A percentile compares a stretch with the other conserved stretches of the same genome.
These are phyloP conservation scores for Lepidurus couesii DNA, from an alignment of 1,140 invertebrate genomes.

Conservation along the genomic window DNA sequence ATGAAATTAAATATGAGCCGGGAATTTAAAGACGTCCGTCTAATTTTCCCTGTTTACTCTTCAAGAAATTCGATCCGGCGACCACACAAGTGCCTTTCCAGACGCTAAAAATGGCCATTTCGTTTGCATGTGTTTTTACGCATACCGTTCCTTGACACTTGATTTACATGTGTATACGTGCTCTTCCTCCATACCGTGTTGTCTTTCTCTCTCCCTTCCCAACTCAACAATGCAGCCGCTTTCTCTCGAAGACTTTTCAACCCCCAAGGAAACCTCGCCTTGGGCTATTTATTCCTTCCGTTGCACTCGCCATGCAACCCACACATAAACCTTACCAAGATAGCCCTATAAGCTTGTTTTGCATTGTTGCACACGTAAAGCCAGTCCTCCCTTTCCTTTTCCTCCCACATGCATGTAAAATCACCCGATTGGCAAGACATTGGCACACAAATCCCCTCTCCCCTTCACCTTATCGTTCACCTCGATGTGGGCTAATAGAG, in stretches of 20 bases:
- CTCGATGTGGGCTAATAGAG: neutral
- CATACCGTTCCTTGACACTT: constrained; percentile 17
- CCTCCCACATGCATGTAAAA: neutral
- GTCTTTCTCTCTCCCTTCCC: neutral
- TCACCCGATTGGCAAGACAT: neutral
- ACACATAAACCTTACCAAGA: neutral
- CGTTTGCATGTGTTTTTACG: neutral
- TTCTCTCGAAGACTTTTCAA: neutral
- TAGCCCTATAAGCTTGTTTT: neutral
- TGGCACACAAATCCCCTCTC: neutral
- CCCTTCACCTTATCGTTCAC: neutral
- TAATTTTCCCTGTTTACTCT: neutral
- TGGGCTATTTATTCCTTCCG: constrained; percentile 6
- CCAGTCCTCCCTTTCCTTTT: neutral
- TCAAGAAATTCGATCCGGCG: neutral
- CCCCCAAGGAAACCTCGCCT: neutral
- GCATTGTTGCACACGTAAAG: neutral
- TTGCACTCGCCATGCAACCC: neutral
- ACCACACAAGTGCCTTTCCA: neutral
- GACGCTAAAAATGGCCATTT: constrained; percentile 1
- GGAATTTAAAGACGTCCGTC: neutral
- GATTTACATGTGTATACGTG: constrained; percentile 10
- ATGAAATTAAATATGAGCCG: neutral
- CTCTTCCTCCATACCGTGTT: neutral
- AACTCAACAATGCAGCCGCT: neutral